Conservation (phyloP, 2,888 invertebrate genomes). For the Sturmia bella region DNA sequence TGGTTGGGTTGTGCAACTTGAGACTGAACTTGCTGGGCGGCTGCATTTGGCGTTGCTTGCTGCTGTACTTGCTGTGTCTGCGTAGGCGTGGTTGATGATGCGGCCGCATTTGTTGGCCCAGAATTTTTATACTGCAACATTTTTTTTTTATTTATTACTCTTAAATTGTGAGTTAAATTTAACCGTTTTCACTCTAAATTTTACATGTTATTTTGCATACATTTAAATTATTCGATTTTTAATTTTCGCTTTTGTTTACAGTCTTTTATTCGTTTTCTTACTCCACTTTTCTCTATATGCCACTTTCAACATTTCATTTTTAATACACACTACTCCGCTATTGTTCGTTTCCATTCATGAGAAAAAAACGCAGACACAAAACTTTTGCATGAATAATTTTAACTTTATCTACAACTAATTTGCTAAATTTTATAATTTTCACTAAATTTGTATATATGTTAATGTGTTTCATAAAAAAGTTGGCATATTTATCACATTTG, state of each 20-base stretch:
- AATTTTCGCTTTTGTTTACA: slow-evolving; percentile 60
- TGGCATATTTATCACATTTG: slow-evolving; percentile 40
- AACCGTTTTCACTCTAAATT: neutral
- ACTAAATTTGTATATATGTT: slow-evolving; percentile 40
- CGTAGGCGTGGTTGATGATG: slow-evolving; percentile 65
- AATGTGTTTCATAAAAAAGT: slow-evolving; percentile 45
- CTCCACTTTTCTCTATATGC: slow-evolving; percentile 26
- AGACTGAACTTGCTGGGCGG: slow-evolving; percentile 64
- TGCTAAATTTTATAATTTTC: slow-evolving; percentile 52
- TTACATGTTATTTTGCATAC: slow-evolving; percentile 1
- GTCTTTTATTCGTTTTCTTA: slow-evolving; percentile 44
- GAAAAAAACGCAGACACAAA: slow-evolving; percentile 57
- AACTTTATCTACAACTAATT: slow-evolving; percentile 14
- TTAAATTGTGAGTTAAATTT: neutral
- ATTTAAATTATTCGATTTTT: slow-evolving; percentile 18
- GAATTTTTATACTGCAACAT: slow-evolving; percentile 78
- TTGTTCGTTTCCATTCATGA: slow-evolving; percentile 30
- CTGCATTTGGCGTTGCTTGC: slow-evolving; percentile 55
- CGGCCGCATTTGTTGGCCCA: slow-evolving; percentile 60
- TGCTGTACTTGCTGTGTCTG: slow-evolving; percentile 65
- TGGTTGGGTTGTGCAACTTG: slow-evolving; percentile 71
- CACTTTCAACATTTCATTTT: slow-evolving; percentile 46
- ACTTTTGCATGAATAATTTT: slow-evolving; percentile 30
- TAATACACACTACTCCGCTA: slow-evolving; percentile 30
- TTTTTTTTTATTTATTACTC: slow-evolving; percentile 68